These are phyloP conservation scores for Drosophila subobscura DNA, from an alignment of 1,140 invertebrate species.

Conservation along the genomic window DNA sequence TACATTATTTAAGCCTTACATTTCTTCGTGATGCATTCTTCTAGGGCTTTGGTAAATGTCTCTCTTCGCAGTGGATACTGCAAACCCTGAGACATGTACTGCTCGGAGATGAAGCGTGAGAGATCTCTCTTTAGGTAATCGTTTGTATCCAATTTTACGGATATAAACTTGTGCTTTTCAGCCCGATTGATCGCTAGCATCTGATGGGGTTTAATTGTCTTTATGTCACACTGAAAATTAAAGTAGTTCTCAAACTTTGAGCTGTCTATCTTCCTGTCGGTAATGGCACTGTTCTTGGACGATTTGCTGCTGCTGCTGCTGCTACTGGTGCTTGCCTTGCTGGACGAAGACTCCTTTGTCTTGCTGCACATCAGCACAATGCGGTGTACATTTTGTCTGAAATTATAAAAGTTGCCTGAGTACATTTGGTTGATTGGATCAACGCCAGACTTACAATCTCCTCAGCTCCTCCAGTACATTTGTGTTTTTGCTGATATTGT, in stretches of 20 bases:
- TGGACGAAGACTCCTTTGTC: slow-evolving; percentile 73
- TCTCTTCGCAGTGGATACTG: slow-evolving; percentile 77
- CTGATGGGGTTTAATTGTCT: slow-evolving; percentile 91
- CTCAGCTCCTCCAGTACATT: slow-evolving; percentile 88
- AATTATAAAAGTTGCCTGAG: neutral
- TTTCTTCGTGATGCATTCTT: slow-evolving; percentile 85
- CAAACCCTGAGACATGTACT: slow-evolving; percentile 83
- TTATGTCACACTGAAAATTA: slow-evolving; percentile 87
- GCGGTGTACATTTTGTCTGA: slow-evolving; percentile 84
- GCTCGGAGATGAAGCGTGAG: slow-evolving; percentile 85
- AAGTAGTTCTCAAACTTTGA: slow-evolving; percentile 92
- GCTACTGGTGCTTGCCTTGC: slow-evolving; percentile 27
- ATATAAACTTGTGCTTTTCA: slow-evolving; percentile 90
- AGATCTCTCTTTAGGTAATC: slow-evolving; percentile 87
- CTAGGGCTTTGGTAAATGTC: slow-evolving; percentile 85
- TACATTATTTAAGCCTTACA: slow-evolving; percentile 38
- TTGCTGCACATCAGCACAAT: slow-evolving; percentile 81
- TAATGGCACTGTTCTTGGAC: slow-evolving; percentile 12
- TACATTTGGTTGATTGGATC: neutral
- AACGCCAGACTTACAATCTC: slow-evolving; percentile 85
- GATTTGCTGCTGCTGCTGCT: slow-evolving; percentile 10
- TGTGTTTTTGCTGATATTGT: slow-evolving; percentile 91
- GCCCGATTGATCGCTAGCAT: slow-evolving; percentile 94
- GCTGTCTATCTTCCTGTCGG: slow-evolving; percentile 84
- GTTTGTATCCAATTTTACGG: slow-evolving; percentile 89